phyloP scores from a whole-genome alignment of 2,797 vertebrate species.

The Thripadectes ignobilis region DNA sequence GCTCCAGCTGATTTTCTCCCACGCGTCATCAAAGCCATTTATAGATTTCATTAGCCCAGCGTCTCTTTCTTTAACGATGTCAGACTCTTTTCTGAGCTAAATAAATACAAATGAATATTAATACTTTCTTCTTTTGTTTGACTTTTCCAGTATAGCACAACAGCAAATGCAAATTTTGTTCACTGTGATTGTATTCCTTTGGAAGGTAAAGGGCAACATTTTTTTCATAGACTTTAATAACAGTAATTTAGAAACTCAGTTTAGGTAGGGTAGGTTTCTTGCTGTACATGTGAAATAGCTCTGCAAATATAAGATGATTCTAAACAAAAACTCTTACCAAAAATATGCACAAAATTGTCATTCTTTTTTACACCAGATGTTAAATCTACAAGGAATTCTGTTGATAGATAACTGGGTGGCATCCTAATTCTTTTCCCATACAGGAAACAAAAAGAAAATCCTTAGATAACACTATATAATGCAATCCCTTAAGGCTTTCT shows the following conservation, averaged over 20 bases:
- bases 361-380: neutral
- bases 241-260: neutral
- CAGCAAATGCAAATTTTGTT: neutral
- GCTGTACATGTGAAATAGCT: neutral
- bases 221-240: neutral
- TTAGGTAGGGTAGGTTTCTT: neutral
- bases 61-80: neutral
- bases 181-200: neutral
- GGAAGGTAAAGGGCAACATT: neutral
- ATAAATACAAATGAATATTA: conserved; percentile 42
- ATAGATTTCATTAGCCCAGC: neutral
- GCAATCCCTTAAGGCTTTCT: neutral
- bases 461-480: neutral
- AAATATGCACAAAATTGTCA: neutral
- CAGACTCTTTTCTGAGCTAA: conserved; percentile 16
- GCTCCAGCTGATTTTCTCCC: conserved; percentile 25
- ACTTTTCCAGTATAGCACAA: neutral
- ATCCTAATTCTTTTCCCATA: neutral
- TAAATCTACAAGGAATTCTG: neutral
- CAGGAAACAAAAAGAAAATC: neutral
- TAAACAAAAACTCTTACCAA: neutral
- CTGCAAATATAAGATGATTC: neutral
- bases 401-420: neutral
- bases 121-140: conserved; percentile 26
- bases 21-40: conserved; percentile 16